Percentiles rank a stretch among this genome's conserved stretches.
Conservation (phyloP, 2,113 vertebrate species). For the Sitta europaea region DNA sequence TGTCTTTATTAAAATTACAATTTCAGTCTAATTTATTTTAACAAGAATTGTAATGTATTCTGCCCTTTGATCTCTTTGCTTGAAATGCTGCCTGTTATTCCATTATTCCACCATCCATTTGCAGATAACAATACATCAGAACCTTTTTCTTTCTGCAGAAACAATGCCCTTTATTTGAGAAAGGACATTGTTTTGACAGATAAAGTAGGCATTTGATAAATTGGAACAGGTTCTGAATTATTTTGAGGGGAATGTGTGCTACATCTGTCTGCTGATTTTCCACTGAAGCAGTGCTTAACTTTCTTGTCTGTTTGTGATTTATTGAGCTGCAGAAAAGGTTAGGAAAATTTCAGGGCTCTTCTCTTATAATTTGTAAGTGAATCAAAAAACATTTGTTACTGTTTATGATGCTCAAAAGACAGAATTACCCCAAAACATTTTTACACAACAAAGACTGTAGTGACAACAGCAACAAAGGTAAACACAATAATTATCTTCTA, state of each 20-base stretch:
- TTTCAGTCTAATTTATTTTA: conserved; percentile 78
- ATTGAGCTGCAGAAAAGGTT: conserved; percentile 82
- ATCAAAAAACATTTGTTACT: conserved; percentile 79
- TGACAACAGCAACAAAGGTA: conserved; percentile 49
- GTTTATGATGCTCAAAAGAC: conserved; percentile 74
- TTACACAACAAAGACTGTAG: conserved; percentile 40
- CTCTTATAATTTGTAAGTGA: conserved; percentile 80
- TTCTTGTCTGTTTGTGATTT: conserved; percentile 84
- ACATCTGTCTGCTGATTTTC: conserved; percentile 82
- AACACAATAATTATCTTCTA: conserved; percentile 37
- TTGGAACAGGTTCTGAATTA: conserved; percentile 86
- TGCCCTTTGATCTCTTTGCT: conserved; percentile 77
- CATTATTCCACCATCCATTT: conserved; percentile 80
- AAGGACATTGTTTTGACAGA: conserved; percentile 85
- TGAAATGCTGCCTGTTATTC: conserved; percentile 81
- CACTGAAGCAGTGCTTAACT: conserved; percentile 77
- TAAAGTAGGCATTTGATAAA: conserved; percentile 86
- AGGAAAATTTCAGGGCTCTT: conserved; percentile 78
- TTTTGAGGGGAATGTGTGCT: conserved; percentile 78
- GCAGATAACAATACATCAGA: conserved; percentile 82
- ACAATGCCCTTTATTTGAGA: conserved; percentile 84
- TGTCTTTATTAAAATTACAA: conserved; percentile 73
- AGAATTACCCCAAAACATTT: conserved; percentile 69
- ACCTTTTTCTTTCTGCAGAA: conserved; percentile 75
- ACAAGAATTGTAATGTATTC: conserved; percentile 77